Conservation (phyloP, 2,113 vertebrate species). For the Sapayoa aenigma region DNA sequence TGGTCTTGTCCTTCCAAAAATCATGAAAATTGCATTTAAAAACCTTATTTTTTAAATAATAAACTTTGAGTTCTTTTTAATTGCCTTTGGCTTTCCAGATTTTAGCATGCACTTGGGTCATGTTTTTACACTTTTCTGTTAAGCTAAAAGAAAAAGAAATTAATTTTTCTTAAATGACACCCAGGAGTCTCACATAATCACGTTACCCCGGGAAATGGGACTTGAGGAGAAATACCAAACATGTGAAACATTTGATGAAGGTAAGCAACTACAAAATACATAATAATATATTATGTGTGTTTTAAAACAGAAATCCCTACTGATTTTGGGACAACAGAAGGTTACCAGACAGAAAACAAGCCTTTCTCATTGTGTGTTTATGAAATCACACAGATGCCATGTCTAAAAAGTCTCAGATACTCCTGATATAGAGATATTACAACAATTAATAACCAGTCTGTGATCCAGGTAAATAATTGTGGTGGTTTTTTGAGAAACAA, state of each 20-base stretch:
- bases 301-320: neutral
- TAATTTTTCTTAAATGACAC: neutral
- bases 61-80: neutral
- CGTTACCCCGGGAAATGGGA: neutral
- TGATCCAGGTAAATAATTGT: neutral
- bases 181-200: conserved; percentile 5
- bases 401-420: neutral
- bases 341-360: neutral
- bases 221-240: neutral
- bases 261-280: neutral
- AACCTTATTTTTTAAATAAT: neutral
- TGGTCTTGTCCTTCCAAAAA: neutral
- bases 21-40: neutral
- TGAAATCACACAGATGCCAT: neutral
- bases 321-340: neutral
- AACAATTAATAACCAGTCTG: neutral
- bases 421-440: neutral
- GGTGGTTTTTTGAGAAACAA: neutral
- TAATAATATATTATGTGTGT: neutral
- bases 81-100: neutral
- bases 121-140: neutral
- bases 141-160: neutral
- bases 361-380: neutral
- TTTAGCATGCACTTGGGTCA: neutral
- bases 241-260: neutral